Evolutionary conservation across 2,888 invertebrate genomes (phyloP), one percentile per base, ranked within the genome.

Genomic region (Melieria omissa): DNA sequence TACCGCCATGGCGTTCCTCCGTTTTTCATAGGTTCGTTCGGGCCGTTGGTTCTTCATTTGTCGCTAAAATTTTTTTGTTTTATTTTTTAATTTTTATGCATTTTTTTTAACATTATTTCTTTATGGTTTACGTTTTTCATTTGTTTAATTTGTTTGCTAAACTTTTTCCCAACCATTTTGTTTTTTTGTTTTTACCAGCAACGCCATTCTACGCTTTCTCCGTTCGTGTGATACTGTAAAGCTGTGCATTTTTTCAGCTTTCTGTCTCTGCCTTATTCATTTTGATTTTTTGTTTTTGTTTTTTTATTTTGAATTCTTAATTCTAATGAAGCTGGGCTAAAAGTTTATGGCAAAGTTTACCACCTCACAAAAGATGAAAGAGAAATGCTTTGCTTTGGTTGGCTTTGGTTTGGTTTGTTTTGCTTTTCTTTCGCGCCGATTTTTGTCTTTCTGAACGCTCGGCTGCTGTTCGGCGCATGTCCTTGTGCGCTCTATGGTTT

Each of bases 121-220:
- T 60, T 63, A 66, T 71, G 74, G 70, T 72, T 75, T 71, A 68
- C 69, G 73, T 75, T 75, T 75, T 75, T 74, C 73, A 75, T 75
- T 75, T 75, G 72, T 75, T 75, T 75, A 75, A 75, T 73, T 75
- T 74, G 75, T 74, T 75, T 74, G 72, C 52, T 57, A 65, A 52
- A 65, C 45, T 66, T 66, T 57, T 57, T 66, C n/a, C 46, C 45
- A 9, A 44, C 5, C 44, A 29, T 9, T 29, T 29, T 29, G 29
- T 29, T 29, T 29, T 29, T 29, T 29, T 29, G 29, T 29, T 1
- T 29, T 29, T 29, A 29, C 29, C 29, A 29, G 29, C 29, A 29
- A 29, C 29, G 29, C 29, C 29, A 29, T 29, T 29, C 29, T 1
- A 29, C 29, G 29, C 29, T 29, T 29, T 29, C 29, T 29, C 29